Base-by-base conservation (phyloP, 2,797 vertebrate genomes). In the Molothrus ater region DNA sequence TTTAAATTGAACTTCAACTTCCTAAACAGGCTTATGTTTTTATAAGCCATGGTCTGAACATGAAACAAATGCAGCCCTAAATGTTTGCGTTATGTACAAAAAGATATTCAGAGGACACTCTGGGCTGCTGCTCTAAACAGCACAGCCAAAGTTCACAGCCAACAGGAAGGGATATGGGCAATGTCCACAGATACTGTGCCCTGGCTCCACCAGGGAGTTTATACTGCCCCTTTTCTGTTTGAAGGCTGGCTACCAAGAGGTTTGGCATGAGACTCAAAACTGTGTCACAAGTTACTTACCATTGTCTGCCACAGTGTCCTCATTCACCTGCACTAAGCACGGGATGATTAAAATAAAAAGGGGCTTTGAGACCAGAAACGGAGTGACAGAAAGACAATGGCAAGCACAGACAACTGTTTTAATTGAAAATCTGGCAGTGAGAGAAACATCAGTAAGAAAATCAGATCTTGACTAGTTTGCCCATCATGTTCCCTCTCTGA, bases 1-100 rank as follows among this genome's bases (percentile, higher is more conserved):
- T 40, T 69, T 59, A 54, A 72, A 66, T 42, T 47, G 28, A 83
- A 71, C 26, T 71, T 42, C 21, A 21, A 43, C 34, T 79, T 84
- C 28, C 5, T 2, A 72, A 84, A 86, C 0, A 3, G 18, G 5
- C 9, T 59, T 17, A 8, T 14, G 4, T 1, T 19, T 43, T 65
- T 38, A 32, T 60, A 84, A 90, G 6, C 25, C 32, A 31, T 4
- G 2, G 16, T 28, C 24, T 72, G 25, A 71, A 72, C 13, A 43
- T 13, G 15, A 43, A 90, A 66, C 2, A 18, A 83, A 54, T 0
- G 1, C 66, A 80, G 14, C 28, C 25, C 11, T 34, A 65, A 11
- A 50, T 13, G 5, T 53, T 17, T 65, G 18, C 9, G 4, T 18
- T n/a, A 17, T 5, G 17, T 7, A 28, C 13, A 19, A 69, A 88